Conservation (phyloP, 2,113 vertebrate genomes). For the Dasyurus viverrinus region DNA sequence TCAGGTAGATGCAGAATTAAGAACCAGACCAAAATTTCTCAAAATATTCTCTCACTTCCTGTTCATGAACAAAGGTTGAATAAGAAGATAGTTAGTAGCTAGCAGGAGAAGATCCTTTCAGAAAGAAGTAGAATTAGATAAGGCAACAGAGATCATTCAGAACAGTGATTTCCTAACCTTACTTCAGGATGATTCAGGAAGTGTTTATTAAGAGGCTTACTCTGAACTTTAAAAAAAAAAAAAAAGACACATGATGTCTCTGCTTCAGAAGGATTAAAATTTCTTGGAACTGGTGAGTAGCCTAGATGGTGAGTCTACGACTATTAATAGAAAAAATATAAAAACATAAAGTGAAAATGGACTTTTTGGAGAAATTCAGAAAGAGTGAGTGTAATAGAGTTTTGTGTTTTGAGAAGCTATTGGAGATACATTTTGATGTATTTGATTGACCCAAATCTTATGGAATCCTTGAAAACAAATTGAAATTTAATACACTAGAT, state of each 20-base stretch:
- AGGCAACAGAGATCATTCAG: not conserved
- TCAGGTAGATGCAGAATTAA: not conserved
- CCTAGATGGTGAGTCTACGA: not conserved
- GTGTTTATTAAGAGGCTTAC: not conserved
- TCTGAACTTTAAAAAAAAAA: not conserved
- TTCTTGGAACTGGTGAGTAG: not conserved
- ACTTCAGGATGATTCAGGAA: not conserved
- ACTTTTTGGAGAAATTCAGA: not conserved
- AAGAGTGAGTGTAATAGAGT: not conserved
- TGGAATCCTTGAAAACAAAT: not conserved
- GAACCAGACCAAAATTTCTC: not conserved
- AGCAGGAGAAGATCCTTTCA: not conserved
- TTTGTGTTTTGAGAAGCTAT: not conserved
- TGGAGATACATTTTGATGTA: not conserved
- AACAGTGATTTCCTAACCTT: not conserved
- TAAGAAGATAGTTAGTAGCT: not conserved
- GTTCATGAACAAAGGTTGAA: not conserved
- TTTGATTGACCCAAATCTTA: not conserved
- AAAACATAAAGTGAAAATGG: not conserved
- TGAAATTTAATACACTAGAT: not conserved
- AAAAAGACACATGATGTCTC: not conserved
- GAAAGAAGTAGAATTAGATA: not conserved
- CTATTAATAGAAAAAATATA: not conserved
- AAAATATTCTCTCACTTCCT: not conserved
- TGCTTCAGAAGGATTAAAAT: not conserved